Evolutionary conservation across 2,797 vertebrate genomes (phyloP).

Genomic region (Ciconia nigra): DNA sequence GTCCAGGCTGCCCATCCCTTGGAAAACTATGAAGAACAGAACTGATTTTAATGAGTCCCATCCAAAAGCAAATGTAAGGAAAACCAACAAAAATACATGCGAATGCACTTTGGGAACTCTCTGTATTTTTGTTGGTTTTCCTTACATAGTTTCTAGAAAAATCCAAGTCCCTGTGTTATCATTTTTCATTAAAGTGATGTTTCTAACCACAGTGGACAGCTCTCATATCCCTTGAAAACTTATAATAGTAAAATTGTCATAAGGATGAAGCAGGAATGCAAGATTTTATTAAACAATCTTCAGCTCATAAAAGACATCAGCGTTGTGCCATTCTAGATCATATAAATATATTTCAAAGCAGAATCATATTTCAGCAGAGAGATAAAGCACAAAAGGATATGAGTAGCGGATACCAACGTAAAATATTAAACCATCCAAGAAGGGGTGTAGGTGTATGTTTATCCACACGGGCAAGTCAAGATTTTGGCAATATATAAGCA

Average conservation of each 20-base stretch:
- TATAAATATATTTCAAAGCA: slow-evolving; percentile 64
- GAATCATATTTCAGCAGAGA: slow-evolving; percentile 58
- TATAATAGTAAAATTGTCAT: slow-evolving; percentile 71
- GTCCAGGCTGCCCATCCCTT: not conserved
- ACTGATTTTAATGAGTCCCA: not conserved
- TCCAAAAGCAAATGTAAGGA: not conserved
- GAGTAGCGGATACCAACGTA: not conserved
- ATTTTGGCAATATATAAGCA: not conserved
- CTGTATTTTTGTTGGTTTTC: slow-evolving; percentile 13
- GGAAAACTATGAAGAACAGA: not conserved
- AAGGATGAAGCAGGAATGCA: slow-evolving; percentile 60
- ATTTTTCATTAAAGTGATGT: slow-evolving; percentile 70
- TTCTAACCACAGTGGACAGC: slow-evolving; percentile 64
- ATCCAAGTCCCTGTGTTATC: slow-evolving; percentile 34
- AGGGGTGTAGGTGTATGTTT: not conserved
- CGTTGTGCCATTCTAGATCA: slow-evolving; percentile 59
- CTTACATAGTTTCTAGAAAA: slow-evolving; percentile 45
- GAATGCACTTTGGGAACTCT: not conserved
- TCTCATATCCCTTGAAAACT: slow-evolving; percentile 70
- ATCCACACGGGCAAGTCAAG: not conserved
- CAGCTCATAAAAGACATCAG: slow-evolving; percentile 59
- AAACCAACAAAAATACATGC: not conserved
- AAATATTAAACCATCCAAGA: slow-evolving; percentile 31
- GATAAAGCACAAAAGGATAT: slow-evolving; percentile 42
- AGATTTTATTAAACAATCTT: slow-evolving; percentile 71